These are phyloP conservation scores for Dipus sagitta DNA, from an alignment of 2,797 vertebrate genomes.

Conservation along the genomic window DNA sequence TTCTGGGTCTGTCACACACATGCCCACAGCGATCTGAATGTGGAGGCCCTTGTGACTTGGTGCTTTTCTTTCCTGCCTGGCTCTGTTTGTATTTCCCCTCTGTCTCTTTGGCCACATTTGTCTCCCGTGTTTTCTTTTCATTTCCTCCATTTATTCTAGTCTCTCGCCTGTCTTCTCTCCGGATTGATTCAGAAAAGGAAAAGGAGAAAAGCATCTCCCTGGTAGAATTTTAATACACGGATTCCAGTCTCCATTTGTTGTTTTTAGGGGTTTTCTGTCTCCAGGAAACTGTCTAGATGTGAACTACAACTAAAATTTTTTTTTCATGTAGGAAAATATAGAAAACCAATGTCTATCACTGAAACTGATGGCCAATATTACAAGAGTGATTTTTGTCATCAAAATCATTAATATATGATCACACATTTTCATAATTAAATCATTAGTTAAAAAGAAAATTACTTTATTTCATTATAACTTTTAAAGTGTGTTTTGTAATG, in stretches of 20 bases:
- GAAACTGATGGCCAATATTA: conserved; percentile 66
- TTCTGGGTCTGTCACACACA: conserved; percentile 62
- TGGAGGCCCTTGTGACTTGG: neutral
- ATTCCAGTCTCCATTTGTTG: neutral
- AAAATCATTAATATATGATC: conserved; percentile 8
- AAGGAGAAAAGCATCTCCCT: neutral
- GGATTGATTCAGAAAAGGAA: conserved; percentile 61
- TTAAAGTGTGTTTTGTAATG: conserved; percentile 4
- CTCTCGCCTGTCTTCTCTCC: conserved; percentile 65
- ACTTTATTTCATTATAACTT: neutral
- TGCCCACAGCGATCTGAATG: neutral
- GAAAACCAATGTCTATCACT: conserved; percentile 70
- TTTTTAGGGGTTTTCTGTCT: conserved; percentile 35
- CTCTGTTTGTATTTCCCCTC: conserved; percentile 31
- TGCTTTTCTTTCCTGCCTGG: neutral
- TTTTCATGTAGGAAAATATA: conserved; percentile 44
- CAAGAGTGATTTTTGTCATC: conserved; percentile 43
- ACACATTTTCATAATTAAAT: conserved; percentile 53
- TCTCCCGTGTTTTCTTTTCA: conserved; percentile 25
- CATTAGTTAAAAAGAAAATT: conserved; percentile 44
- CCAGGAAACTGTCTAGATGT: conserved; percentile 13
- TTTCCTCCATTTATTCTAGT: conserved; percentile 61
- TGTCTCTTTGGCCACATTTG: conserved; percentile 26
- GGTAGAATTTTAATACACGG: conserved; percentile 74
- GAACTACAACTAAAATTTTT: conserved; percentile 72